A percentile compares a stretch with the other conserved stretches of the same genome.
Conservation (phyloP, 2,797 vertebrate species). For the Cyclura pinguis region DNA sequence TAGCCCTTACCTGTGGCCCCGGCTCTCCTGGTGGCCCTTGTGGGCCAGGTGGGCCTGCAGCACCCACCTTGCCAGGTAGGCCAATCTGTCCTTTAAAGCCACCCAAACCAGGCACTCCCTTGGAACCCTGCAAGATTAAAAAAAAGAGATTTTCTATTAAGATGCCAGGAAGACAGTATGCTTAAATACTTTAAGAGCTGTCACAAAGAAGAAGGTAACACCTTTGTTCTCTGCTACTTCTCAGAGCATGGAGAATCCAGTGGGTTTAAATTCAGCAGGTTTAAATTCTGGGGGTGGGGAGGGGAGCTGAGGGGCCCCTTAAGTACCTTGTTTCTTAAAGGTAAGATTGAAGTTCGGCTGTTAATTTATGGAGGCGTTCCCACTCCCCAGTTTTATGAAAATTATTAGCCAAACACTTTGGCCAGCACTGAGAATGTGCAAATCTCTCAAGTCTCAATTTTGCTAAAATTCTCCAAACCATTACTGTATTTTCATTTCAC, state of each 20-base stretch:
- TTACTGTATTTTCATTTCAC: too few species aligned
- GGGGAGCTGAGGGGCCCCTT: too few species aligned
- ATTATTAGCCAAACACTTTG: not conserved
- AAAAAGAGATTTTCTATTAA: not conserved
- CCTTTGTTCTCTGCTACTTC: too few species aligned
- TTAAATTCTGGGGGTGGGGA: too few species aligned
- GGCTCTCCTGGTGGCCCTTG: constrained; percentile 80
- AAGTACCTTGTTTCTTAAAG: too few species aligned
- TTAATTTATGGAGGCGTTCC: not conserved
- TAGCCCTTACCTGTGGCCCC: constrained; percentile 83
- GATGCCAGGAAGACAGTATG: not conserved
- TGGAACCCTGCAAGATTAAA: constrained; percentile 77
- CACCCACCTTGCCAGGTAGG: constrained; percentile 78
- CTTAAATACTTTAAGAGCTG: not conserved
- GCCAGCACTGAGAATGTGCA: not conserved
- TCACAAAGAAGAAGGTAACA: not conserved
- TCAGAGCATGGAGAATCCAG: too few species aligned
- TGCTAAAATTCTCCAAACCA: too few species aligned
- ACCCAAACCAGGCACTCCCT: constrained; percentile 87
- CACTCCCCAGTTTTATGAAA: not conserved
- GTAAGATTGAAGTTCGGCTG: not conserved
- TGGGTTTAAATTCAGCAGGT: too few species aligned
- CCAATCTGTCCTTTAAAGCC: constrained; percentile 89
- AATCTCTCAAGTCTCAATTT: not conserved
- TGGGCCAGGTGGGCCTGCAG: constrained; percentile 76